A percentile compares a stretch with the other conserved stretches of the same genome.
phyloP scores from a whole-genome alignment of 2,113 vertebrate genomes.

The Myiozetetes cayanensis region DNA sequence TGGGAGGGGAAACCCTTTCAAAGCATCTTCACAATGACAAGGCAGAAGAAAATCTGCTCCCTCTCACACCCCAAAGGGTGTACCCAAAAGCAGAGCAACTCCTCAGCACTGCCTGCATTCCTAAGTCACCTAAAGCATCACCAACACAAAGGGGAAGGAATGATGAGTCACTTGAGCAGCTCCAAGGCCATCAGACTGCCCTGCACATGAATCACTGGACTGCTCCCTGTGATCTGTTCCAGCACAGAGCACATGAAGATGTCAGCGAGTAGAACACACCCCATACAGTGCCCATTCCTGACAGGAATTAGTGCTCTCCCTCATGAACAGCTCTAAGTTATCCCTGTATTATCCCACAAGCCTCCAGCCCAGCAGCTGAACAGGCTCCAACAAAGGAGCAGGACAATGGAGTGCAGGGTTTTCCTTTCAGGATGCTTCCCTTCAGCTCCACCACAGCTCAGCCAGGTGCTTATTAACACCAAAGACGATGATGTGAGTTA shows the following conservation, averaged over 20 bases:
- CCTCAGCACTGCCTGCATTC: not conserved
- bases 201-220: not conserved
- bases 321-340: not conserved
- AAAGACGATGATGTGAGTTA: not conserved
- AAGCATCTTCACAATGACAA: not conserved
- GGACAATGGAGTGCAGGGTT: not conserved
- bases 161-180: not conserved
- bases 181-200: not conserved
- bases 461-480: not conserved
- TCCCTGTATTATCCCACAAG: not conserved
- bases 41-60: rapidly evolving
- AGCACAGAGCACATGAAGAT: not conserved
- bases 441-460: not conserved
- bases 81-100: not conserved
- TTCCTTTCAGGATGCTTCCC: not conserved
- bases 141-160: not conserved
- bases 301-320: not conserved
- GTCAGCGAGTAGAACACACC: not conserved
- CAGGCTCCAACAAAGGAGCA: not conserved
- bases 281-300: not conserved
- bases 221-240: not conserved
- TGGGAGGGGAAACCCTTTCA: not conserved
- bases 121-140: not conserved
- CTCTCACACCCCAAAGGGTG: not conserved
- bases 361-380: not conserved